A percentile compares a stretch with the other conserved stretches of the same genome.
Conservation (phyloP, 2,888 invertebrate species). For the Unio delphinus region DNA sequence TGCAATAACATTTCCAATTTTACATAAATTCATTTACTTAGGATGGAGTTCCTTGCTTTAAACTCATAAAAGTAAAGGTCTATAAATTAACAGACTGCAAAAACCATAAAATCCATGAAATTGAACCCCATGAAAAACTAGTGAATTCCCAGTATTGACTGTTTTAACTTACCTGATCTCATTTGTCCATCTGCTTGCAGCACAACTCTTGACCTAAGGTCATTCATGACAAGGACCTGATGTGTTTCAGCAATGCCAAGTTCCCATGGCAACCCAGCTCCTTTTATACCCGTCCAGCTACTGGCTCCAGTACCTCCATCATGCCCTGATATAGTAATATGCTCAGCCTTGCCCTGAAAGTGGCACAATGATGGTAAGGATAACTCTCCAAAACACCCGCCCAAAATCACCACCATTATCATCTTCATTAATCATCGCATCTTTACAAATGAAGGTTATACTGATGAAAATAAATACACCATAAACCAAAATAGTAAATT, state of each 20-base stretch:
- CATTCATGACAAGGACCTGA: constrained; percentile 94
- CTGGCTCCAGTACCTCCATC: constrained; percentile 99
- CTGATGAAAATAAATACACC: background rate
- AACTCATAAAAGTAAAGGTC: no score
- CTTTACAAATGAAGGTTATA: no score
- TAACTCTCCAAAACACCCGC: no score
- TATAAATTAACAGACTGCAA: no score
- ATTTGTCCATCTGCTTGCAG: constrained; percentile 90
- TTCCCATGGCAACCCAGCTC: constrained; percentile 98
- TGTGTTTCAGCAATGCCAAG: constrained; percentile 98
- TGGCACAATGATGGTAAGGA: background rate
- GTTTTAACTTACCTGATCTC: constrained; percentile 79
- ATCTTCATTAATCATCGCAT: no score
- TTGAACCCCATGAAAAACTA: no score
- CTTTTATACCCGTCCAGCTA: constrained; percentile 99
- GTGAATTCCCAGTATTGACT: no score
- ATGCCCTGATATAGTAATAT: constrained; percentile 98
- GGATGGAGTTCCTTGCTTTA: no score
- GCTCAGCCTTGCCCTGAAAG: constrained; percentile 92
- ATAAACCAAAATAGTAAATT: constrained; percentile 1
- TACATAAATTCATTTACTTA: no score
- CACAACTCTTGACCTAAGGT: constrained; percentile 91
- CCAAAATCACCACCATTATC: no score
- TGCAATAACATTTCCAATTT: no score
- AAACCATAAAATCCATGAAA: no score